Percentiles rank a stretch among this genome's conserved stretches.
phyloP scores from a whole-genome alignment of 2,888 invertebrate species.

The Agrotis segetum region DNA sequence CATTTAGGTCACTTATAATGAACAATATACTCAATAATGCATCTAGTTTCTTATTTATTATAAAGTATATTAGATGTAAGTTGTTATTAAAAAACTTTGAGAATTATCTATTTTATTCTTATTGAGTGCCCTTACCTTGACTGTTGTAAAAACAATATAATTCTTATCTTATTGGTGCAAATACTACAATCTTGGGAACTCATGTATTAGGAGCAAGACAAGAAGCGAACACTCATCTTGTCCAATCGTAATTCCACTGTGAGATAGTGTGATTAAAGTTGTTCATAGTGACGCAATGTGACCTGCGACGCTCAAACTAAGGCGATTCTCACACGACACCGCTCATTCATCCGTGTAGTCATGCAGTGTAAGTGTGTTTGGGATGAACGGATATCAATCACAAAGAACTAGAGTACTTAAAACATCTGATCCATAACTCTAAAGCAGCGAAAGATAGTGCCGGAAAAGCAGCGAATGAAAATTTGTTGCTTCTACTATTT shows the following conservation, averaged over 20 bases:
- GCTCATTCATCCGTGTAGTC: too few species aligned
- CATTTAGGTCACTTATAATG: slow-evolving; percentile 49
- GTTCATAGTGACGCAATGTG: too few species aligned
- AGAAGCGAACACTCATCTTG: not conserved
- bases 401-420: too few species aligned
- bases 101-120: slow-evolving; percentile 12
- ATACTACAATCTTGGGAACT: slow-evolving; percentile 4
- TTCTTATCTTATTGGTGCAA: slow-evolving; percentile 15
- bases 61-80: slow-evolving; percentile 4
- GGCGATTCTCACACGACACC: too few species aligned
- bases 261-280: too few species aligned
- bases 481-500: not conserved
- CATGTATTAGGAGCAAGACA: not conserved
- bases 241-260: not conserved
- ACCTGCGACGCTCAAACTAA: too few species aligned
- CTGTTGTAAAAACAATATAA: not conserved
- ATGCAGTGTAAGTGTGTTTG: too few species aligned
- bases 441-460: too few species aligned
- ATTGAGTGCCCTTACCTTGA: slow-evolving; percentile 3
- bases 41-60: slow-evolving; percentile 19
- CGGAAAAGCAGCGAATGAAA: not conserved
- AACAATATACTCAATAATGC: slow-evolving; percentile 27
- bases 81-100: slow-evolving; percentile 27
- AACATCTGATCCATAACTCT: too few species aligned
- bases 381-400: too few species aligned